Base-by-base conservation (phyloP, 1,140 invertebrate genomes). In the Probaryconus sp. region DNA sequence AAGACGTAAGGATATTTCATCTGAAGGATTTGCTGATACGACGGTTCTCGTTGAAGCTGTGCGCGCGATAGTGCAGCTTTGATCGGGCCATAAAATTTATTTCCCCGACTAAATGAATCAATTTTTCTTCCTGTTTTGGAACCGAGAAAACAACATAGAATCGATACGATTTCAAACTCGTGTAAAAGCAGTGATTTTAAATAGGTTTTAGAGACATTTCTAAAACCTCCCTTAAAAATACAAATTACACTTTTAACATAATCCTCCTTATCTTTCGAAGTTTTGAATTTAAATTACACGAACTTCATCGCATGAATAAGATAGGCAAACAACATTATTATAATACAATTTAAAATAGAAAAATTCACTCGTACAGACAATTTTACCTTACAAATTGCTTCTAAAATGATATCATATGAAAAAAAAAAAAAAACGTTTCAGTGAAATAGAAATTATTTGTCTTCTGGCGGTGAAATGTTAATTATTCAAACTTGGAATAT, bases 51-150 rank as follows among this genome's bases (percentile, higher is more conserved):
- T 26, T 13, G 45, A 56, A 67, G 51, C 43, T 45, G 17, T 43
- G 20, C 20, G 35, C 35, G 45, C 37, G 45, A 58, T 68, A 47
- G 21, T 67, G 42, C 33, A 58, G 63, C 43, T 67, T 67, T 67
- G 63, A 67, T 67, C 50, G 50, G 11, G 3, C 33, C 31, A 30
- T 56, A 48, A 56, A 67, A 67, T 67, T 67, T 67, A 67, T 67
- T 56, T 67, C 51, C 26, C 33, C 11, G 31, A 53, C 55, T 68
- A 58, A 68, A 26, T 37, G 53, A 56, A 67, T 67, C 63, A 67
- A 55, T 67, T 65, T 67, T 56, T 67, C 51, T 56, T 67, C 10
- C 24, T 38, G 38, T 30, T 51, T 21, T 16, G 31, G n/a, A 55
- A 65, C 51, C 48, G 10, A 43, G 38, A 28, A 45, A 53, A 65